Base-by-base conservation (phyloP, 2,113 vertebrate genomes). In the Lates calcarifer region DNA sequence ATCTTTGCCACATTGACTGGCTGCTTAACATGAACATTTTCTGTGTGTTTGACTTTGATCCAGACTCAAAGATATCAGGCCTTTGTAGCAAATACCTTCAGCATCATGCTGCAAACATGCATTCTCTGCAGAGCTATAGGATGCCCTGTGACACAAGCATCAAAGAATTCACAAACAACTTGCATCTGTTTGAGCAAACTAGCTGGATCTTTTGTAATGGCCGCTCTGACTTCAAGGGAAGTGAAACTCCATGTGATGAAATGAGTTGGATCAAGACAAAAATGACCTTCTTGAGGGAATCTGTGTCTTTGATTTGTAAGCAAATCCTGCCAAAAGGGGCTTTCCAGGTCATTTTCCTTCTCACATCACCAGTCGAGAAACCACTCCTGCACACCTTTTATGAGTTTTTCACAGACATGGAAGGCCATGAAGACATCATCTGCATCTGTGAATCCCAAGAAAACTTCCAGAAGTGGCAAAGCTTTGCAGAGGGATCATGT, bases 201-300 rank as follows among this genome's bases (percentile, higher is more conserved):
- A 97, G 95, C 81, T 97, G 96, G 96, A 94, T 97, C 83, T 97
- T 97, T 90, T 97, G 96, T 85, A 95, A 97, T 31, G 96, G 96
- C 0, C 92, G 95, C 1, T 95, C 35, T 10, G 95, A 96, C 76
- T 96, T 91, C 71, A 93, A 22, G 13, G 96, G 95, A 14, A 87
- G 82, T 63, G 95, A 95, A 71, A 14, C 69, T 18, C 5, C 89
- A n/a, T 96, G 92, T 86, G 94, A 96, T 51, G 95, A 96, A 80
- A 94, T 91, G 17, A 94, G 92, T 1, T 96, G 96, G 96, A 95
- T 95, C 51, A 95, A 91, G 90, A 95, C 80, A 0, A 96, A 94
- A 80, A 95, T 91, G 17, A 95, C 95, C 29, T 74, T 93, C 20
- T 78, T 96, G 0, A 91, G 91, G 63, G 95, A 96, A 63, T 89